A percentile compares a stretch with the other conserved stretches of the same genome.
phyloP scores from a whole-genome alignment of 1,140 invertebrate species.

The Drosophila neocordata region DNA sequence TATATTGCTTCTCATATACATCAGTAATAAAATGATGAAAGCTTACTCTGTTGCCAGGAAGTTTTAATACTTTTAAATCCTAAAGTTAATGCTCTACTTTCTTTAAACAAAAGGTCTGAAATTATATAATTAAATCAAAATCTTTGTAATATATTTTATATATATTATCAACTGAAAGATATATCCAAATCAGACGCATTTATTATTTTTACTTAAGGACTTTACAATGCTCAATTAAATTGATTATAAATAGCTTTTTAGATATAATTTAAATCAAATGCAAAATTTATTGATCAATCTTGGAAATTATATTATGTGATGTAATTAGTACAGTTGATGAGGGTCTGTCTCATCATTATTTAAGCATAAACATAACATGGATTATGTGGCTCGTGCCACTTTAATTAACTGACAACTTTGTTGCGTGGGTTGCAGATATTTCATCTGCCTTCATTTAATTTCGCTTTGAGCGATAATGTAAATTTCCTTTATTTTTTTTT shows the following conservation, averaged over 20 bases:
- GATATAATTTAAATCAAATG: background rate
- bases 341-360: slow-evolving; percentile 1
- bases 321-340: background rate
- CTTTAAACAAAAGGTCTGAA: too few species aligned
- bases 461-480: slow-evolving; percentile 57
- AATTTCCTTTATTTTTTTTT: slow-evolving; percentile 65
- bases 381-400: slow-evolving; percentile 8
- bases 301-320: background rate
- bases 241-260: background rate
- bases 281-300: background rate
- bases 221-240: background rate
- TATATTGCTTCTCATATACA: background rate
- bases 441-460: slow-evolving; percentile 25
- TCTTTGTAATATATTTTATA: too few species aligned
- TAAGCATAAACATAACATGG: slow-evolving; percentile 4
- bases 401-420: slow-evolving; percentile 37
- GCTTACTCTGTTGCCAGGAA: background rate
- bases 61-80: slow-evolving; percentile 2
- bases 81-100: too few species aligned
- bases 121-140: too few species aligned
- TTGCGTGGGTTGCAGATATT: background rate
- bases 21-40: background rate
- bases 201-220: background rate
- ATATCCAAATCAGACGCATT: too few species aligned
- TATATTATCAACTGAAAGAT: too few species aligned